phyloP scores from a whole-genome alignment of 2,113 vertebrate genomes.

The Ophiodon elongatus region DNA sequence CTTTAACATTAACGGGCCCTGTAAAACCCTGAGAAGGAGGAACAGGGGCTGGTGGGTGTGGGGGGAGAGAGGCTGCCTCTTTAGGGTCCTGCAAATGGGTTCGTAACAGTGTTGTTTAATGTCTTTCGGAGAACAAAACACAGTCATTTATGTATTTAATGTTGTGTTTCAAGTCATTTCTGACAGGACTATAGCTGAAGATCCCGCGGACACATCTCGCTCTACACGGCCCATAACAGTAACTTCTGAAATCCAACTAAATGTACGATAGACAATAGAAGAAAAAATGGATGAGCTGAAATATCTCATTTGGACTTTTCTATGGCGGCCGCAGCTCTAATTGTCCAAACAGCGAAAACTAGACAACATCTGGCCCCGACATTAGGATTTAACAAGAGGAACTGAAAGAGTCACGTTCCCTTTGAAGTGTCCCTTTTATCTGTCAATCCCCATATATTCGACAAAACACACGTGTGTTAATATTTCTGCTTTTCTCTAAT shows the following conservation, averaged over 20 bases:
- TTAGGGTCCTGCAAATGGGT: background rate
- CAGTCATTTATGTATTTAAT: background rate
- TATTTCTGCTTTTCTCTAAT: constrained; percentile 1
- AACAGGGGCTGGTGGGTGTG: background rate
- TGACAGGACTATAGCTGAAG: background rate
- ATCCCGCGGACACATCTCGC: background rate
- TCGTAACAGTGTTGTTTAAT: constrained; percentile 36
- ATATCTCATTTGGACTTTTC: background rate
- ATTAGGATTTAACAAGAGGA: constrained; percentile 72
- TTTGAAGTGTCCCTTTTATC: constrained; percentile 67
- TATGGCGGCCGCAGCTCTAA: background rate
- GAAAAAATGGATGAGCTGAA: background rate
- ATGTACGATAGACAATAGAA: background rate
- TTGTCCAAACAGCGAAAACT: constrained; percentile 24
- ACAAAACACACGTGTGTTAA: background rate
- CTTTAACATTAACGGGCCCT: constrained; percentile 64
- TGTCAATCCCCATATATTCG: constrained; percentile 57
- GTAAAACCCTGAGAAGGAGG: constrained; percentile 56
- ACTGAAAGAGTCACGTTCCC: constrained; percentile 48
- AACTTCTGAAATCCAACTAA: background rate
- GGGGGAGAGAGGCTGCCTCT: background rate
- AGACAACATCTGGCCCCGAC: constrained; percentile 62
- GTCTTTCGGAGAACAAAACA: background rate
- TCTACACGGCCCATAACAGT: too few relatives aligned
- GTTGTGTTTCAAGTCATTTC: background rate